Base-by-base conservation (phyloP, 1,140 invertebrate genomes). In the Nylanderia fulva region DNA sequence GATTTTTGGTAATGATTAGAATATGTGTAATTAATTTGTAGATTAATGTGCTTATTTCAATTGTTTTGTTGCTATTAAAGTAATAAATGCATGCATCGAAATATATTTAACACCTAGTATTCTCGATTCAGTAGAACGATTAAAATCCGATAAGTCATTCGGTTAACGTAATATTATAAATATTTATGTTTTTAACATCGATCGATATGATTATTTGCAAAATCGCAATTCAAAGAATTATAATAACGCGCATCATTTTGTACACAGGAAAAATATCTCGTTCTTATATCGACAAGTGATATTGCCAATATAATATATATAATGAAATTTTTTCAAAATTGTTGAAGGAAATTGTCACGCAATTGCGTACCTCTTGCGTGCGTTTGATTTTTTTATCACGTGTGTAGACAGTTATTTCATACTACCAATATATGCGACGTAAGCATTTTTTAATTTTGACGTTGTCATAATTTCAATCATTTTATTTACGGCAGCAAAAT, bases 301-400 rank as follows among this genome's bases (percentile, higher is more conserved):
- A 83, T 84, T 18, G 24, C 9, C 68, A 21, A 63, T 52, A n/a
- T n/a, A n/a, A n/a, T n/a, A 21, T 48, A 24, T 54, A 27, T 2
- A 39, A 8, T 1, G 9, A 88, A 74, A 84, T 84, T 90, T 87
- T 74, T 15, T 2, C 15, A 24, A 1, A n/a, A 61, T 58, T 90
- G 86, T 90, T 90, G 87, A 42, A 58, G 63, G 88, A 90, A 88
- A 71, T 74, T 36, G 15, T 52, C 60, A 45, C 29, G 33, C 56
- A 60, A 39, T 63, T 84, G 80, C 63, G 82, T 85, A 69, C 5
- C 42, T 33, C 36, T 86, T 90, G 77, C 66, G 27, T 82, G 15
- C 24, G 13, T 60, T 39, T 56, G 45, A 33, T 45, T 56, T 45
- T n/a, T 85, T 84, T 88, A 48, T 63, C 5, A 9, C 45, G 45